Conservation (phyloP, 2,797 vertebrate species). For the Anisognathus igniventris region DNA sequence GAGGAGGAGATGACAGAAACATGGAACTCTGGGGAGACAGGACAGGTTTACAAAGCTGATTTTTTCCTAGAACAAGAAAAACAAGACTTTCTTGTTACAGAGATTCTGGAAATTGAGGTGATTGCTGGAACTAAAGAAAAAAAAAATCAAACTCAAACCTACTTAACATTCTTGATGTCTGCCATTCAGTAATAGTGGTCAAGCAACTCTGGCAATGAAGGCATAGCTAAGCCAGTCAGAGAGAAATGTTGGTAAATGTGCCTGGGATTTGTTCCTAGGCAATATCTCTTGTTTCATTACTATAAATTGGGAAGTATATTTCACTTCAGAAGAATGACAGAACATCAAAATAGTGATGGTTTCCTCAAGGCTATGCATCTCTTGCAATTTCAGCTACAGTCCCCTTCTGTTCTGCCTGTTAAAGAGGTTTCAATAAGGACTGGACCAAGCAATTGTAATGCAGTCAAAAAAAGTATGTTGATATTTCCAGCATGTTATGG, state of each 20-base stretch:
- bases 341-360: neutral
- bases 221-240: neutral
- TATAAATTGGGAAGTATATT: neutral
- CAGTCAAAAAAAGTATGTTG: neutral
- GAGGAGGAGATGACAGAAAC: neutral
- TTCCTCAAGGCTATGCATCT: neutral
- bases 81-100: neutral
- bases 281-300: neutral
- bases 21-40: neutral
- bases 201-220: neutral
- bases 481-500: neutral
- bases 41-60: neutral
- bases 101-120: neutral
- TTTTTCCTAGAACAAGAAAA: neutral
- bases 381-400: neutral
- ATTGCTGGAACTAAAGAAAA: neutral
- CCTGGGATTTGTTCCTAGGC: neutral
- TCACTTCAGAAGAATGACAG: neutral
- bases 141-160: neutral
- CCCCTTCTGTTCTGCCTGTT: neutral
- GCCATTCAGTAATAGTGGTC: neutral
- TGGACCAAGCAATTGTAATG: neutral
- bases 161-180: neutral
- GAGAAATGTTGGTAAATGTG: neutral
- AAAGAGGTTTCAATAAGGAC: neutral